These are phyloP conservation scores for Conomelus anceps DNA, from an alignment of 2,888 invertebrate species.

Conservation along the genomic window DNA sequence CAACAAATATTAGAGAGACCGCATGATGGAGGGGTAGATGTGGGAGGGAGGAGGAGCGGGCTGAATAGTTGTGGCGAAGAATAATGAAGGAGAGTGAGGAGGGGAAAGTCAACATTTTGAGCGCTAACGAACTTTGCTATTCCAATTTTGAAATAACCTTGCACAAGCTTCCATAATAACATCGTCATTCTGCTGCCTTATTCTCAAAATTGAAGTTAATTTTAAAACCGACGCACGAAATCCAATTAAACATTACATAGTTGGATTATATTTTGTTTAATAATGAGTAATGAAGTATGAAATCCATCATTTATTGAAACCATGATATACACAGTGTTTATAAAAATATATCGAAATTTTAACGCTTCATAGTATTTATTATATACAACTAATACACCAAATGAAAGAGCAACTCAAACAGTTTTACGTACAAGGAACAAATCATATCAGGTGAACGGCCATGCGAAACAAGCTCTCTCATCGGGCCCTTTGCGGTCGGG, in stretches of 20 bases:
- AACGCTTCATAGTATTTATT: no score
- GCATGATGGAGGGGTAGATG: neutral
- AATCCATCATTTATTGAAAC: neutral
- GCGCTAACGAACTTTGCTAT: neutral
- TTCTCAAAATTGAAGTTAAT: neutral
- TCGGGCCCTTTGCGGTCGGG: no score
- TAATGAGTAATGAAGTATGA: neutral
- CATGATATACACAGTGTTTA: neutral
- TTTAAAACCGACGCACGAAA: neutral
- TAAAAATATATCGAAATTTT: no score
- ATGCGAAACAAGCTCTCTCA: no score
- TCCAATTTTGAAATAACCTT: neutral
- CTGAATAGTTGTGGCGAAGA: neutral
- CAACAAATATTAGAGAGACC: neutral
- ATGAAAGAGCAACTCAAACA: no score
- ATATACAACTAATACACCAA: no score
- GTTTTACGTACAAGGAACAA: no score
- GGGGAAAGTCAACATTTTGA: neutral
- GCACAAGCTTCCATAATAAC: neutral
- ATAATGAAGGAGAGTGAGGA: neutral
- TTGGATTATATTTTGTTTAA: neutral
- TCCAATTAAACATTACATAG: neutral
- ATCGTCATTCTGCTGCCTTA: neutral
- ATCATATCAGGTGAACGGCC: no score
- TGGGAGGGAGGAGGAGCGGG: neutral